These are phyloP conservation scores for Octopus bimaculoides DNA, from an alignment of 1,140 invertebrate genomes.

Conservation along the genomic window DNA sequence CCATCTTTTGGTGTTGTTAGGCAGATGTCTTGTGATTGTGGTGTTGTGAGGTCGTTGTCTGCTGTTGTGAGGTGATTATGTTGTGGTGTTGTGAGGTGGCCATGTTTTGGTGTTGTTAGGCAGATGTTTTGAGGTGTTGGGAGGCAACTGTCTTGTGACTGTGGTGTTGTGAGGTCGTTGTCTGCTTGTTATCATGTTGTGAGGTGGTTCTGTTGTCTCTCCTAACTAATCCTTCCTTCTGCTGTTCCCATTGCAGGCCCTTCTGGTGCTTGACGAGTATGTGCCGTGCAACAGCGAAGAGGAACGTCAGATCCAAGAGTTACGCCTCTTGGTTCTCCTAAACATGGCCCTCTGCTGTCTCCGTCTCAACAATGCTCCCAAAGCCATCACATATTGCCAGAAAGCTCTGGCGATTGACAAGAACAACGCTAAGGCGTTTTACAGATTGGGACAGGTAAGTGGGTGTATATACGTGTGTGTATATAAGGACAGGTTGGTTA, in stretches of 20 bases:
- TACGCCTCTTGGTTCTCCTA: constrained; percentile 63
- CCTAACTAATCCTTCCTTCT: not conserved
- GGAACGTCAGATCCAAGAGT: constrained; percentile 26
- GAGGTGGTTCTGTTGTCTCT: not conserved
- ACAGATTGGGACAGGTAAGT: too few species aligned
- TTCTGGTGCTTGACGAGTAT: constrained; percentile 28
- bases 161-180: not conserved
- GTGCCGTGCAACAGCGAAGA: constrained; percentile 28
- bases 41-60: too few species aligned
- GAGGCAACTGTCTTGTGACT: not conserved
- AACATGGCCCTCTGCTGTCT: constrained; percentile 76
- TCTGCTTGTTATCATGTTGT: not conserved
- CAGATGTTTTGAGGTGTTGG: too few species aligned
- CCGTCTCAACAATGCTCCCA: constrained; percentile 63
- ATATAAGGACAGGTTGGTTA: too few species aligned
- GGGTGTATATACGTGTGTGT: too few species aligned
- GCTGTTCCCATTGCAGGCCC: constrained; percentile 17
- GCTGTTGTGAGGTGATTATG: too few species aligned
- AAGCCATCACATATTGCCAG: constrained; percentile 64
- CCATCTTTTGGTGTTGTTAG: too few species aligned
- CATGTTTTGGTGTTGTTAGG: too few species aligned
- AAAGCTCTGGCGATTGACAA: constrained; percentile 65
- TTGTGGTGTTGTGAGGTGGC: too few species aligned
- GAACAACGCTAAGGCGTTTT: constrained; percentile 26
- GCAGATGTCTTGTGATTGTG: too few species aligned